Conservation (phyloP, 53 echinoderm and acorn worm species). For the Stichopus horrens region DNA sequence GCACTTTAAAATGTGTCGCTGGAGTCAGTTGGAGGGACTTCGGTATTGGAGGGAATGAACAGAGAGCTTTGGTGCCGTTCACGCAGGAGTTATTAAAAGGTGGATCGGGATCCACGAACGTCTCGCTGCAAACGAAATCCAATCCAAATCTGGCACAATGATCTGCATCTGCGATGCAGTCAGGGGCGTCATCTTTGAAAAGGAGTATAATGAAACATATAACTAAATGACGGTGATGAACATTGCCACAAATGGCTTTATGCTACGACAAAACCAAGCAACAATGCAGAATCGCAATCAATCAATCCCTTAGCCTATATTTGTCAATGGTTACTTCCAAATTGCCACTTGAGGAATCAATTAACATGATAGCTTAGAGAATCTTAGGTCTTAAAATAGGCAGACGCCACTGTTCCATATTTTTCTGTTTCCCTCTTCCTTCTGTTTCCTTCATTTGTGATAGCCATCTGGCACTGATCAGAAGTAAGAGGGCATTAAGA, state of each 20-base stretch:
- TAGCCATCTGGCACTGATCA: no score
- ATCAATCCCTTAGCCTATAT: no score
- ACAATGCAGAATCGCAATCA: not conserved
- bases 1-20: conserved; percentile 64
- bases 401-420: no score
- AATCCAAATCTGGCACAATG: conserved; percentile 73
- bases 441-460: no score
- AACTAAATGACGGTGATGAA: not conserved
- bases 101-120: conserved; percentile 53
- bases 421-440: no score
- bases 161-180: conserved; percentile 60
- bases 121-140: conserved; percentile 71
- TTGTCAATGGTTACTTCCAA: no score
- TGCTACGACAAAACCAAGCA: not conserved
- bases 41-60: conserved; percentile 56
- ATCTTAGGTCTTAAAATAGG: no score
- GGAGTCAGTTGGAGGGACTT: conserved; percentile 61
- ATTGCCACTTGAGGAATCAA: no score
- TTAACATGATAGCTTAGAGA: no score
- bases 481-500: no score
- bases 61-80: conserved; percentile 72
- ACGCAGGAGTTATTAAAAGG: conserved; percentile 40
- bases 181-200: conserved; percentile 53
- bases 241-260: not conserved
- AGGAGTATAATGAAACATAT: not conserved